Base-by-base conservation (phyloP, 2,113 vertebrate species). In the Callaeas wilsoni region DNA sequence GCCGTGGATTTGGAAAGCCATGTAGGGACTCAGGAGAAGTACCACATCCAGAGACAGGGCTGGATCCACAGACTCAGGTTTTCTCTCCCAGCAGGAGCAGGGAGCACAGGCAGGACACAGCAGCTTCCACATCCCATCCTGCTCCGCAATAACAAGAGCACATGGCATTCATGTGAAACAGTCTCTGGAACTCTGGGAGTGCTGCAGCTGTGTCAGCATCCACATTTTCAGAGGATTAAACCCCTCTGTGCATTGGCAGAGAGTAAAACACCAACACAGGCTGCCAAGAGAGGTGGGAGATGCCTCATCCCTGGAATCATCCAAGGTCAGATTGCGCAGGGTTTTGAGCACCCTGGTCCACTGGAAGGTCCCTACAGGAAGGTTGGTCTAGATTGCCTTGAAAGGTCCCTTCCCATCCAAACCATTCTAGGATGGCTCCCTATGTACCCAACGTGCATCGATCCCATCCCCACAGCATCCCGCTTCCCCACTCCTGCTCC, bases 71-170 rank as follows among this genome's bases (percentile, higher is more conserved):
- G 49, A 35, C 42, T 80, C 4, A 1, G 44, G 55, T 17, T 68
- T 30, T 68, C 71, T 71, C 33, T 7, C 20, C 21, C 37, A 10
- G 6, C 23, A 17, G 1, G 3, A 52, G 35, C 18, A 3, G 55
- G 74, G 78, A 60, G 52, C 8, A 52, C 27, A 50, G 44, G 71
- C 32, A 59, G 71, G 62, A 76, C 37, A 50, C 13, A 44, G 71
- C 29, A 13, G n/a, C 13, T 67, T 29, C 32, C 42, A 29, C 57
- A 35, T 44, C 62, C 47, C 21, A n/a, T 33, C 35, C 27, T 0
- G 0, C 39, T 65, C 32, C 0, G 0, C 41, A 26, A 35, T 16
- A 11, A 15, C 7, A 41, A 23, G 39, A 82, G 26, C 41, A 21
- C 5, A 1, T 17, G 6, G n/a, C 41, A 57, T 26, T 85, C n/a